Evolutionary conservation across 2,113 vertebrate species (phyloP).

Genomic region (Cryptotis parvus): DNA sequence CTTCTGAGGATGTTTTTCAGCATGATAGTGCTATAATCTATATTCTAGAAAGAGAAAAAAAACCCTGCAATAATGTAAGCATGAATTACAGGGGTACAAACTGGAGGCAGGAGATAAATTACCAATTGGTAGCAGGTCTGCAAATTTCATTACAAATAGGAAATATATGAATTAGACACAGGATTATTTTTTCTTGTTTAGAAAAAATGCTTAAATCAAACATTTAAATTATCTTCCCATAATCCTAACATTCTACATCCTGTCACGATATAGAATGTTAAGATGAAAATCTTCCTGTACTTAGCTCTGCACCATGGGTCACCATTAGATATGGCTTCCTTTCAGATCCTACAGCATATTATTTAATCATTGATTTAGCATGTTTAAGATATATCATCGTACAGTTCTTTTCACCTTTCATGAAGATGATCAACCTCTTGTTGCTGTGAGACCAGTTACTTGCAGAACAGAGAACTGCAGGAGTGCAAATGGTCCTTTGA

Average conservation of each 20-base stretch:
- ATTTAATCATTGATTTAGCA: neutral
- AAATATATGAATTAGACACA: neutral
- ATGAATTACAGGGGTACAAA: neutral
- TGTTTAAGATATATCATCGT: neutral
- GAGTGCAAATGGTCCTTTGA: neutral
- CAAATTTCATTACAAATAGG: neutral
- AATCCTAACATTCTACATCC: neutral
- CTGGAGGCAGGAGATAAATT: neutral
- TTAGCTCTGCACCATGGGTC: neutral
- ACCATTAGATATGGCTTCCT: neutral
- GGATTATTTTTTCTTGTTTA: neutral
- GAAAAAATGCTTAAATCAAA: neutral
- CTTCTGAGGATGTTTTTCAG: neutral
- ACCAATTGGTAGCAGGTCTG: neutral
- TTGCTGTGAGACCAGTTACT: neutral
- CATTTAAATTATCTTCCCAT: neutral
- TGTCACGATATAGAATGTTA: neutral
- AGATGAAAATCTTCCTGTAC: neutral
- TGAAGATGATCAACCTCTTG: neutral
- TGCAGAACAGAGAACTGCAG: neutral
- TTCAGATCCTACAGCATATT: neutral
- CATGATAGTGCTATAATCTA: neutral
- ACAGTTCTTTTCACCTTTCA: neutral
- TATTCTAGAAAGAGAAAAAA: slow-evolving; percentile 20
- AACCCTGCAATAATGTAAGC: neutral